phyloP scores from a whole-genome alignment of 2,113 vertebrate genomes.

The Lucifuga dentata region DNA sequence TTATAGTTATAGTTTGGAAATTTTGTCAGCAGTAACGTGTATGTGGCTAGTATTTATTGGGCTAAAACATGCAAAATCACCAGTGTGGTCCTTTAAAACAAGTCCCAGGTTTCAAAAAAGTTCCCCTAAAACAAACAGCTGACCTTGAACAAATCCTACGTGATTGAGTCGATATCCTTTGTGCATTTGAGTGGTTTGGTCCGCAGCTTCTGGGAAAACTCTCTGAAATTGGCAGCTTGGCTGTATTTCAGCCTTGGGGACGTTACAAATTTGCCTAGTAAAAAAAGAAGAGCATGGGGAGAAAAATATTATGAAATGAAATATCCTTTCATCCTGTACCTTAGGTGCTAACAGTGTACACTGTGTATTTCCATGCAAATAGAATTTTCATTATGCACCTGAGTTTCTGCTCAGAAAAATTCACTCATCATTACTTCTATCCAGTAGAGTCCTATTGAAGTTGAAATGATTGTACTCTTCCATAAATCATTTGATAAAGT shows the following conservation, averaged over 20 bases:
- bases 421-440: conserved; percentile 40
- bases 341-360: conserved; percentile 8
- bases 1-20: too few relatives aligned
- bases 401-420: conserved; percentile 27
- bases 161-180: conserved; percentile 1
- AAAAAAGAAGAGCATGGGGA: conserved; percentile 2
- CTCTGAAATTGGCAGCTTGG: background rate
- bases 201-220: background rate
- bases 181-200: background rate
- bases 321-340: conserved; percentile 11
- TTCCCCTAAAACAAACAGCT: background rate
- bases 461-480: conserved; percentile 14
- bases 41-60: too few relatives aligned
- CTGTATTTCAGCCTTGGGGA: conserved; percentile 2
- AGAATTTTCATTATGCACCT: conserved; percentile 22
- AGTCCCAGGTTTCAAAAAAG: background rate
- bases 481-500: conserved; percentile 32
- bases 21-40: too few relatives aligned
- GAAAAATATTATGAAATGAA: conserved; percentile 16
- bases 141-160: background rate
- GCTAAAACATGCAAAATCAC: too few relatives aligned
- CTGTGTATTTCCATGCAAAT: conserved; percentile 29
- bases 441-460: conserved; percentile 19
- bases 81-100: too few relatives aligned
- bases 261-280: background rate